Conservation (phyloP, 2,113 vertebrate species). For the Cochlearius cochlearius region DNA sequence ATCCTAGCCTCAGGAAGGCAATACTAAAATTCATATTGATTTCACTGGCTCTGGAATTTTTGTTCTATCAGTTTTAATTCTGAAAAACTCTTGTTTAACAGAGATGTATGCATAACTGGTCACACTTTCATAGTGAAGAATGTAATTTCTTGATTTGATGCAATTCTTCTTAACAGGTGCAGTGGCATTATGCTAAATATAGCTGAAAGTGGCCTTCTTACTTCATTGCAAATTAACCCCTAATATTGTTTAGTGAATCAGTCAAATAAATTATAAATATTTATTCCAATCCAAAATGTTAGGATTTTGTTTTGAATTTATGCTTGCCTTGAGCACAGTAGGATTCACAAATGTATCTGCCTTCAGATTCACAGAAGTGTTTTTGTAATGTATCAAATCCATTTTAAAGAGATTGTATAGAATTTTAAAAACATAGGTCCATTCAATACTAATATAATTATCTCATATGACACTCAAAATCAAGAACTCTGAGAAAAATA, state of each 20-base stretch:
- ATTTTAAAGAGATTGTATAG: background rate
- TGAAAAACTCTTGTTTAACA: background rate
- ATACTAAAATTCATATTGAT: background rate
- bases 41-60: background rate
- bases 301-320: background rate
- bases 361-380: background rate
- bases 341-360: background rate
- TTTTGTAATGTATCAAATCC: background rate
- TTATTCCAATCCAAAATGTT: background rate
- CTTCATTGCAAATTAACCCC: background rate
- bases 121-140: background rate
- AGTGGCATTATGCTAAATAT: background rate
- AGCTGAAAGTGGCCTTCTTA: background rate
- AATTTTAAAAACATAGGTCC: background rate
- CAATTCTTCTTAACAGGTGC: background rate
- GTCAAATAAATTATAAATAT: background rate
- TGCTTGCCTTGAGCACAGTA: background rate
- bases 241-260: background rate
- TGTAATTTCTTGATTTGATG: background rate
- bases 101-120: background rate
- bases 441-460: background rate
- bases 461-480: background rate
- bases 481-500: background rate
- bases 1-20: background rate
- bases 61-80: background rate